Evolutionary conservation across 1,140 invertebrate species (phyloP), one percentile per base, ranked within the genome.

Genomic region (Rhynchophorus ferrugineus): DNA sequence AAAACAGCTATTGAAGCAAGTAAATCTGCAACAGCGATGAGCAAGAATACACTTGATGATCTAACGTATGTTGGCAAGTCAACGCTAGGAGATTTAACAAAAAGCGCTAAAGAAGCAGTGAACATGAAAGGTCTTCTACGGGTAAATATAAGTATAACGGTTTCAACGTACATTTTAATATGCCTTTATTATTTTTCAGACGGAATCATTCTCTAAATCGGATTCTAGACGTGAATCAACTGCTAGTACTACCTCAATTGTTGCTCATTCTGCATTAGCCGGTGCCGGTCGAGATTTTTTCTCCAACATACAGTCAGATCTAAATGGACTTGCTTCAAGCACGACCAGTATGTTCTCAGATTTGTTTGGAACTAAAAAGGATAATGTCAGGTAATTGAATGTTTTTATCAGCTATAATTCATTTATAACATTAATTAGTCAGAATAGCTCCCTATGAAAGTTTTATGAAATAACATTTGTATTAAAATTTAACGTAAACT

Each of bases 341-440:
- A 94, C 91, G 0, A 85, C 87, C 3, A 91, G 82, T 62, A 90
- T 94, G 82, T 91, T 95, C 62, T 91, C 87, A 50, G 91, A 90
- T 67, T 78, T 94, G 58, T 94, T 95, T 67, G 84, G 87, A 71
- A 69, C 53, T 49, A 65, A 59, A 54, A 59, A 56, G 38, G 59
- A 62, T 21, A 59, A 55, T 37, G 37, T 43, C 19, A 54, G 50
- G 50, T 45, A 41, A 44, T 45, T 17, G 18, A 9, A 1, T 16
- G 17, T 39, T 39, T 39, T 11, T 13, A 43, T 11, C 11, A 43
- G 9, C 1, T 9, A 21, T 1, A 20, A 43, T n/a, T n/a, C 16
- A 11, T 33, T 33, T 33, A 33, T 33, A n/a, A n/a, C n/a, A n/a
- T n/a, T n/a, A n/a, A n/a, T n/a, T n/a, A n/a, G n/a, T n/a, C n/a